phyloP scores from a whole-genome alignment of 1,140 invertebrate genomes.

The Scaptodrosophila lebanonensis region DNA sequence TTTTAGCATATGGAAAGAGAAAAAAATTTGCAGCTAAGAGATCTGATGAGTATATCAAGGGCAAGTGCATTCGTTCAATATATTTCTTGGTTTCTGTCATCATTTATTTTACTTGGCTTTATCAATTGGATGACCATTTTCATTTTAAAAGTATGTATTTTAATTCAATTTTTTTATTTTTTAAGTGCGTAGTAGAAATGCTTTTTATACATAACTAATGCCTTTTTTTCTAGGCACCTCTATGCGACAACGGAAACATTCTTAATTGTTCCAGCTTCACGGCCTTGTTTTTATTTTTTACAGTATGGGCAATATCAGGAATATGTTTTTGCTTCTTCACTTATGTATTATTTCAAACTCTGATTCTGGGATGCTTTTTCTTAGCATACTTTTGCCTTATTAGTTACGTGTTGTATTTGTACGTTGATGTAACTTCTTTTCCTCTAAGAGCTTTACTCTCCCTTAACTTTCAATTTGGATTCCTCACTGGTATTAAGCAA shows the following conservation, averaged over 20 bases:
- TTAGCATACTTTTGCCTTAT: background rate
- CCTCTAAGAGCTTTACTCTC: background rate
- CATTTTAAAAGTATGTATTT: slow-evolving; percentile 11
- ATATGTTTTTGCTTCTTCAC: slow-evolving; percentile 19
- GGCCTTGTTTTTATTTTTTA: slow-evolving; percentile 4
- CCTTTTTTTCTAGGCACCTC: slow-evolving; percentile 1
- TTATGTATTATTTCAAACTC: background rate
- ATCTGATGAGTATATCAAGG: slow-evolving; percentile 17
- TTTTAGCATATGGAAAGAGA: slow-evolving; percentile 11
- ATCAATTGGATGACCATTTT: slow-evolving; percentile 11
- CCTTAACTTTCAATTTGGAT: slow-evolving; percentile 9
- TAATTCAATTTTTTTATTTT: background rate
- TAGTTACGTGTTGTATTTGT: background rate
- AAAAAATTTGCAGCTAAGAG: slow-evolving; percentile 10
- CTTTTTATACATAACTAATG: no score
- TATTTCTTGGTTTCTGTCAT: slow-evolving; percentile 7
- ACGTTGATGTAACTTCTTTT: background rate
- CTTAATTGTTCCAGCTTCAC: slow-evolving; percentile 13
- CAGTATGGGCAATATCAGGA: slow-evolving; percentile 5
- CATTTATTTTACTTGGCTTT: background rate
- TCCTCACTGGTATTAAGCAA: background rate
- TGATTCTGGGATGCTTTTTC: background rate
- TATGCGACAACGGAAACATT: slow-evolving; percentile 14
- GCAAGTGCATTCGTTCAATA: slow-evolving; percentile 7
- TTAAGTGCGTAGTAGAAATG: no score